A percentile compares a stretch with the other conserved stretches of the same genome.
These are phyloP conservation scores for Tethya wilhelma DNA, from an alignment of 37 sponge, comb jelly and placozoan species.

Conservation along the genomic window DNA sequence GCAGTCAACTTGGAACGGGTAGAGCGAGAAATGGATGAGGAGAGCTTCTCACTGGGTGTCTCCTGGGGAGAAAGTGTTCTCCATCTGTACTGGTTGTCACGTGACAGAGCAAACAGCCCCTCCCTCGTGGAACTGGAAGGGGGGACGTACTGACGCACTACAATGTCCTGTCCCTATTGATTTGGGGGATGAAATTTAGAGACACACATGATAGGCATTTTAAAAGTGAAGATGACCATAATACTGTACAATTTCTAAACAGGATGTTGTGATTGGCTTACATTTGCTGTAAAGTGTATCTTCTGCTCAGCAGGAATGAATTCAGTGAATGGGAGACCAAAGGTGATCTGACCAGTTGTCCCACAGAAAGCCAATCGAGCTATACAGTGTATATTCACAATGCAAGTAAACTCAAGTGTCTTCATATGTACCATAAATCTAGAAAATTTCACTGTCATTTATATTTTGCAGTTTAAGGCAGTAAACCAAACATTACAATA, in stretches of 20 bases:
- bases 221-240: too few species aligned
- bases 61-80: constrained; percentile 5
- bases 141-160: constrained; percentile 63
- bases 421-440: too few species aligned
- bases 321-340: constrained; percentile 71
- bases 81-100: constrained; percentile 58
- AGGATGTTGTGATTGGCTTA: too few species aligned
- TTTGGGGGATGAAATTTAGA: too few species aligned
- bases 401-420: too few species aligned
- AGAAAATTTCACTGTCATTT: too few species aligned
- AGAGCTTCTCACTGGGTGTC: background rate
- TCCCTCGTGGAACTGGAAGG: constrained; percentile 62
- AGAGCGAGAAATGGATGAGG: background rate
- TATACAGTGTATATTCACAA: constrained; percentile 1
- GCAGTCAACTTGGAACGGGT: background rate
- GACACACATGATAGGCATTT: background rate
- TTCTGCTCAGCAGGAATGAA: constrained; percentile 68
- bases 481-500: too few species aligned
- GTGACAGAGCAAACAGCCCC: constrained; percentile 55
- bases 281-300: constrained; percentile 66
- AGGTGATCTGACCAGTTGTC: constrained; percentile 57
- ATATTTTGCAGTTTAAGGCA: too few species aligned
- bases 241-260: too few species aligned
- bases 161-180: constrained; percentile 68
- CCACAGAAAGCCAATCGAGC: constrained; percentile 83